Base-by-base conservation (phyloP, 2,113 vertebrate species). In the Tenrec ecaudatus region DNA sequence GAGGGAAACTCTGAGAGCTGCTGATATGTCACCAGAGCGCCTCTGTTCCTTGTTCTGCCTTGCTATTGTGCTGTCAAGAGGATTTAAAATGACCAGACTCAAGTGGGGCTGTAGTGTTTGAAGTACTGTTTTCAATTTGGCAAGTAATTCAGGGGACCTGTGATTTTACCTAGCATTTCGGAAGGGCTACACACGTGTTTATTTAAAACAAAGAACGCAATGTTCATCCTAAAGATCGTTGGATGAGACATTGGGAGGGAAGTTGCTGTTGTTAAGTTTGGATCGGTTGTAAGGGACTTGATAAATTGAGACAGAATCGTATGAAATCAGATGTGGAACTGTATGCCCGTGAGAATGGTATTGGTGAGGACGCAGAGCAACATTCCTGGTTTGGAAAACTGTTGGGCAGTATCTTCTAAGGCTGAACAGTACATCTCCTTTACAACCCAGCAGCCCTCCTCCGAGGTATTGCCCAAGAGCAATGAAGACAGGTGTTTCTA, bases 151-250 rank as follows among this genome's bases (percentile, higher is more conserved):
- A 22, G 38, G 75, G 22, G 36, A 47, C 27, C 69, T 77, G 38
- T 79, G 58, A 84, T 85, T 78, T 92, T 88, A 27, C 84, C 22
- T 69, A 82, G 69, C 40, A 73, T 75, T 79, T 83, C 89, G 62
- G 31, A 93, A 94, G 29, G 38, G 29, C 62, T 92, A 29, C 19
- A 25, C 33, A 76, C 36, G 11, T 93, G 88, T 82, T 93, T 69
- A 20, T 92, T 95, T 38, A 53, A 53, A 6, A 66, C 36, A 16
- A 36, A 69, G 31, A 36, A 68, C 68, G 4, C 60, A 89, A 6
- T 20, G 10, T 66, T 16, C 23, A 3, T 31, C 43, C 40, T 92
- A 25, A 84, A 83, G 38, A n/a, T 11, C 40, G 38, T 60, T 53
- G 38, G 69, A 14, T 58, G 17, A 17, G 47, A 82, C 57, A n/a